These are phyloP conservation scores for Machaerirhynchus nigripectus DNA, from an alignment of 2,113 vertebrate species.

Conservation along the genomic window DNA sequence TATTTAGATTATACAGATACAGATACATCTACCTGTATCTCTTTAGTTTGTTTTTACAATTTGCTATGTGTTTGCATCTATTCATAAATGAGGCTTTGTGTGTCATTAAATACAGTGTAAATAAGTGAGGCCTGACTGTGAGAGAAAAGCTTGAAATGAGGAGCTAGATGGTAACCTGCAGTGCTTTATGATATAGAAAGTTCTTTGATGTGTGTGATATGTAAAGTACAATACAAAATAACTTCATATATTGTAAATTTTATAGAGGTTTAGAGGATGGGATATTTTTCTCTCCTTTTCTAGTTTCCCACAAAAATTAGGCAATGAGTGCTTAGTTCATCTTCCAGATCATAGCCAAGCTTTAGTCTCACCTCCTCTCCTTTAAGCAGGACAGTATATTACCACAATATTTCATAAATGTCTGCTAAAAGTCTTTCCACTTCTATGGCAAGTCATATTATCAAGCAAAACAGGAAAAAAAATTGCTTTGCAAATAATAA, in stretches of 20 bases:
- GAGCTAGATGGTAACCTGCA: constrained; percentile 4
- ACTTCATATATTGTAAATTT: neutral
- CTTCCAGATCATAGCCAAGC: neutral
- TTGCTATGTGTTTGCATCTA: constrained; percentile 58
- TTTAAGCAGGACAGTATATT: neutral
- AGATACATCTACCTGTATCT: constrained; percentile 45
- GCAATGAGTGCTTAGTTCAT: neutral
- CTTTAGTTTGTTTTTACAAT: constrained; percentile 65
- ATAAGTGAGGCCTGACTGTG: constrained; percentile 41
- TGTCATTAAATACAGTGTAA: constrained; percentile 53
- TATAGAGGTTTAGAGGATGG: neutral
- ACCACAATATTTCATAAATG: neutral
- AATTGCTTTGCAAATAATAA: neutral
- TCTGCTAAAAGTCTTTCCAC: neutral
- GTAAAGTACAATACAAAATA: neutral
- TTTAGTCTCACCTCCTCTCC: neutral
- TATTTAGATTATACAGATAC: constrained; percentile 46
- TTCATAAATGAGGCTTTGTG: constrained; percentile 34
- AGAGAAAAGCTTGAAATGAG: constrained; percentile 43
- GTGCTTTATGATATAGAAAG: neutral
- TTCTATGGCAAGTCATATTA: neutral
- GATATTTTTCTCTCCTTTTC: neutral
- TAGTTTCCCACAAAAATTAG: neutral
- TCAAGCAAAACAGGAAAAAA: neutral
- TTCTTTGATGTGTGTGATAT: neutral